Percentiles rank a stretch among this genome's conserved stretches.
Conservation (phyloP, 1,140 invertebrate species). For the Tetraneura akinire region DNA sequence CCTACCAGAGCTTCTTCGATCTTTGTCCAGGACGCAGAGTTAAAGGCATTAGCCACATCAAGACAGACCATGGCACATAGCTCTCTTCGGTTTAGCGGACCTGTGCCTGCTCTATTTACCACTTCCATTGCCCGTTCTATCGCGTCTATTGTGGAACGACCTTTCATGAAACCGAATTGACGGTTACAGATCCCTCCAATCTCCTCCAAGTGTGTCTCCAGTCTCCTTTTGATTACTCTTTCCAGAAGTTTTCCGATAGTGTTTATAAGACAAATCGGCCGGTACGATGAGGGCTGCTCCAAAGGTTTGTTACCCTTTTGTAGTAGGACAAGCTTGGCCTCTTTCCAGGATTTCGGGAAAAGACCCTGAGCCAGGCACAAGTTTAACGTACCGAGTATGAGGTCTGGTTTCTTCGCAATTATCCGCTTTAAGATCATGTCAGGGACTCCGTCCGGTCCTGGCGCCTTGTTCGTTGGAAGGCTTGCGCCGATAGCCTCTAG, state of each 20-base stretch:
- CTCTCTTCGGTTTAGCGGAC: constrained; percentile 8
- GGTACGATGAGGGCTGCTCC: not conserved
- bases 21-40: constrained; percentile 4
- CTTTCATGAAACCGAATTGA: constrained; percentile 8
- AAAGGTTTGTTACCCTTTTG: constrained; percentile 28
- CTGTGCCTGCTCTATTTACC: not conserved
- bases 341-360: constrained; percentile 24
- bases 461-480: constrained; percentile 14
- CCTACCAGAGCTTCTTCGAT: constrained; percentile 18
- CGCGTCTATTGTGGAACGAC: constrained; percentile 58
- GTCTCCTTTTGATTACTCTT: not conserved
- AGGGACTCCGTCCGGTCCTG: constrained; percentile 7
- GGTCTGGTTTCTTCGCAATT: not conserved
- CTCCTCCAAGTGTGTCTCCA: not conserved
- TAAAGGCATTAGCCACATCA: constrained; percentile 21
- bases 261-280: not conserved
- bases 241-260: not conserved
- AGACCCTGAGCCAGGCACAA: not conserved
- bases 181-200: not conserved
- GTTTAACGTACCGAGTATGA: not conserved
- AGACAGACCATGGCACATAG: constrained; percentile 8
- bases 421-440: not conserved
- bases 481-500: not conserved
- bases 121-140: constrained; percentile 53
- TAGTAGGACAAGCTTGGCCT: constrained; percentile 12